phyloP scores from a whole-genome alignment of 2,888 invertebrate species.

The Taphrorychus bicolor region DNA sequence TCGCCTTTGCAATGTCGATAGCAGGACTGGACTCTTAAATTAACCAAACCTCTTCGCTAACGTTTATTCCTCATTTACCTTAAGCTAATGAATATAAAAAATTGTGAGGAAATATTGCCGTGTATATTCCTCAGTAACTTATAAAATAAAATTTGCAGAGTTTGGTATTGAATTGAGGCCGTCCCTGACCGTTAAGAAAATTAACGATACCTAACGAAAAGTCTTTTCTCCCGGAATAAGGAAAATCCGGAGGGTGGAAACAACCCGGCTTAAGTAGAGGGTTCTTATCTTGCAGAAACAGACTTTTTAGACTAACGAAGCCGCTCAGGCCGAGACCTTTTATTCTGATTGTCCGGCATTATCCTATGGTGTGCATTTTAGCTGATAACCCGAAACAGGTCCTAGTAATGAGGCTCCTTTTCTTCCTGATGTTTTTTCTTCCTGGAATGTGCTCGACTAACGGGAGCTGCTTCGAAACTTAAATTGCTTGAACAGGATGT shows the following conservation, averaged over 20 bases:
- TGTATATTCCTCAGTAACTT: too few relatives aligned
- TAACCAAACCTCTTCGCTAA: neutral
- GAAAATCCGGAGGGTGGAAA: slow-evolving; percentile 44
- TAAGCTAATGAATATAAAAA: too few relatives aligned
- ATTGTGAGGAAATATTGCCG: too few relatives aligned
- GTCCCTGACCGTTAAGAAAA: slow-evolving; percentile 36
- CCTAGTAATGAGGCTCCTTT: slow-evolving; percentile 3
- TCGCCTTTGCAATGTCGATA: slow-evolving; percentile 3
- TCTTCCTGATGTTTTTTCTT: neutral
- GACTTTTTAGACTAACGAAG: slow-evolving; percentile 56
- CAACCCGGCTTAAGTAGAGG: slow-evolving; percentile 54
- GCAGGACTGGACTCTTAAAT: neutral
- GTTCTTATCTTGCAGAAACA: slow-evolving; percentile 57
- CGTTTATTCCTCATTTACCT: too few relatives aligned
- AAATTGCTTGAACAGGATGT: neutral
- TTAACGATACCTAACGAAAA: slow-evolving; percentile 41
- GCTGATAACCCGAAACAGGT: slow-evolving; percentile 46
- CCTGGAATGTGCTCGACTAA: neutral
- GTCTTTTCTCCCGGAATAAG: slow-evolving; percentile 33
- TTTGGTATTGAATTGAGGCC: too few relatives aligned
- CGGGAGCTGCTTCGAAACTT: neutral
- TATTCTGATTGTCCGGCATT: slow-evolving; percentile 57
- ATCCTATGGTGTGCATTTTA: slow-evolving; percentile 55
- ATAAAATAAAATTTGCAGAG: too few relatives aligned
- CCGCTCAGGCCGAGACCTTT: slow-evolving; percentile 51